Evolutionary conservation across 2,113 vertebrate species (phyloP).

Genomic region (Pedionomus torquatus): DNA sequence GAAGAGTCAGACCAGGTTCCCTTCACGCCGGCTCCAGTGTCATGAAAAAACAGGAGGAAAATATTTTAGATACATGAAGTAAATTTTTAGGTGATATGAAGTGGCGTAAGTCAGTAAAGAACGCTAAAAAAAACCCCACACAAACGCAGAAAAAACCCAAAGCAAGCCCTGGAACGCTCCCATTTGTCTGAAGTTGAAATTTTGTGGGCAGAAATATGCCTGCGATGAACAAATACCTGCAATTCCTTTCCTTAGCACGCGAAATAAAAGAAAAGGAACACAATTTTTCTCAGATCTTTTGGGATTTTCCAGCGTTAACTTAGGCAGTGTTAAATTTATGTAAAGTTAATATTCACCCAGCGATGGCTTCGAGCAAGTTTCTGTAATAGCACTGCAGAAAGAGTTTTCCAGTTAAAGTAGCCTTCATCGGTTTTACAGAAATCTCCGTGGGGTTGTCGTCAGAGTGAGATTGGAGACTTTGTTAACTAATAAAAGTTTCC

Average conservation of each 20-base stretch:
- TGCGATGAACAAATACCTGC: background rate
- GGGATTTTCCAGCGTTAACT: conserved; percentile 63
- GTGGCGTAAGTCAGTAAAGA: background rate
- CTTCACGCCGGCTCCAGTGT: background rate
- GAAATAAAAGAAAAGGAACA: conserved; percentile 36
- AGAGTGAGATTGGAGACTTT: background rate
- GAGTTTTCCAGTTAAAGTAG: background rate
- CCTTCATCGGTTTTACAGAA: background rate
- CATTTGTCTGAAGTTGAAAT: background rate
- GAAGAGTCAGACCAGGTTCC: background rate
- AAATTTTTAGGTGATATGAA: background rate
- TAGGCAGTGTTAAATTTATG: conserved; percentile 39
- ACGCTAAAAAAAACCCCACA: fast-evolving
- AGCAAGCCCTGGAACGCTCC: background rate
- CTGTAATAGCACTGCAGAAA: background rate
- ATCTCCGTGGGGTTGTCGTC: background rate
- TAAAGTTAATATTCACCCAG: conserved; percentile 59
- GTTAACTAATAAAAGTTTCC: background rate
- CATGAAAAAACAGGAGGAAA: background rate
- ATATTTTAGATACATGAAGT: background rate
- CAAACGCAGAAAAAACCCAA: background rate
- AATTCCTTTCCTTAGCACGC: conserved; percentile 26
- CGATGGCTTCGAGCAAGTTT: background rate
- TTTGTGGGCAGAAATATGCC: background rate
- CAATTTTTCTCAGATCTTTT: conserved; percentile 15